Evolutionary conservation across 2,113 vertebrate genomes (phyloP), one percentile per base, ranked within the genome.

Genomic region (Corapipo altera): DNA sequence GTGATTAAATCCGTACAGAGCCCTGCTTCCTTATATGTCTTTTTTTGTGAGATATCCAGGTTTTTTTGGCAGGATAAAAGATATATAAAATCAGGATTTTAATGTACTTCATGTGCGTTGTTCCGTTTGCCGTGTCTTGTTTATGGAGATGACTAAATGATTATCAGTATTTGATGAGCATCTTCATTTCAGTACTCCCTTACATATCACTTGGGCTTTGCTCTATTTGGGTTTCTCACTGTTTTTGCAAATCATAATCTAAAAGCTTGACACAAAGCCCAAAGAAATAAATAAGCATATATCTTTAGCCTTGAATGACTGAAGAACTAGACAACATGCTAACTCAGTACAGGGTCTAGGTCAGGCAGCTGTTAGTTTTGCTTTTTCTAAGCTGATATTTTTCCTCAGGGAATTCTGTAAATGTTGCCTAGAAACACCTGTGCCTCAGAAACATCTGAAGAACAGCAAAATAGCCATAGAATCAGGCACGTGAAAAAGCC

Each of bases 351-450:
- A 80, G 48, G 10, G 92, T 62, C 74, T 82, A 62, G 46, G 61
- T 81, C 75, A 69, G 70, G 72, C 41, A 82, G 59, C 20, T 92
- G 88, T 75, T 33, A 86, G 58, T 71, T 94, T 82, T 88, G 46
- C 33, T 89, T 94, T 78, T 78, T 51, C 80, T 89, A 64, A 43
- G 61, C 49, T 74, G 77, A 35, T 89, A 43, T 76, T 88, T 92
- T 80, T 72, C 81, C 83, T 92, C 4, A 0, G 70, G 81, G 91
- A 96, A 90, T 83, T 80, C 73, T 78, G 51, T 59, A 94, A 93
- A 89, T 81, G 88, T 91, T 93, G 92, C 95, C 79, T 91, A 94
- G 88, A 93, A 95, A 95, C 91, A 85, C 92, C 83, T 88, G 91
- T 82, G 85, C 57, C 55, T 88, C 94, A 70, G 77, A 81, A 82